These are phyloP conservation scores for Galago senegalensis DNA, from an alignment of 2,797 vertebrate genomes.

Conservation along the genomic window DNA sequence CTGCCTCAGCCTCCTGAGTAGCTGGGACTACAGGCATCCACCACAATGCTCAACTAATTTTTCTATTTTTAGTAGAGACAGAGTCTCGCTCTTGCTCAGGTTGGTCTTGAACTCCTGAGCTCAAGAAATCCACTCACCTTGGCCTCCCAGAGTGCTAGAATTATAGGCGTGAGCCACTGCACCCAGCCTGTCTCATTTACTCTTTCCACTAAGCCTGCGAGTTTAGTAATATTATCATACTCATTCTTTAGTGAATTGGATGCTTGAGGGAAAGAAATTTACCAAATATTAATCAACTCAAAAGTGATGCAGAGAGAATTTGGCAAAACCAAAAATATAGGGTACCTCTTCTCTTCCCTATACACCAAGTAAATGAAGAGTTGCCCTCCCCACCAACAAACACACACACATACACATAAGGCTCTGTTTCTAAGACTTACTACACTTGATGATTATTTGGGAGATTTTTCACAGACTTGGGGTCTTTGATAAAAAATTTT, in stretches of 20 bases:
- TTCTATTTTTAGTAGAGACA: too few species aligned
- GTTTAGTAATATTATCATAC: neutral
- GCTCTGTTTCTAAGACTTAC: neutral
- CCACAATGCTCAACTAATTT: too few species aligned
- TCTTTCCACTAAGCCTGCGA: neutral
- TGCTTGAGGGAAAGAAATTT: neutral
- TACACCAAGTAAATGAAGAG: neutral
- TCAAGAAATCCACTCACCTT: too few species aligned
- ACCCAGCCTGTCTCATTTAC: neutral
- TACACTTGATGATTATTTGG: neutral
- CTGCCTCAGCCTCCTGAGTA: too few species aligned
- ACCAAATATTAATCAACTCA: neutral
- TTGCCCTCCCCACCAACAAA: neutral
- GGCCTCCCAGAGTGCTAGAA: too few species aligned
- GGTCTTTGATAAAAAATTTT: neutral
- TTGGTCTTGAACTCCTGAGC: too few species aligned
- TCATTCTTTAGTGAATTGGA: slow-evolving; percentile 1
- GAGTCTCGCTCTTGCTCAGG: too few species aligned
- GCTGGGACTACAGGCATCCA: too few species aligned
- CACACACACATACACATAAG: neutral
- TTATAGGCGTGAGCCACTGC: too few species aligned
- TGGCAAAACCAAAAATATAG: neutral
- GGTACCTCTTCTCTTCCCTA: neutral
- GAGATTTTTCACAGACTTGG: neutral
- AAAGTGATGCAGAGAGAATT: neutral